Conservation (phyloP, 2,888 invertebrate genomes). For the Drosophila ezoana region DNA sequence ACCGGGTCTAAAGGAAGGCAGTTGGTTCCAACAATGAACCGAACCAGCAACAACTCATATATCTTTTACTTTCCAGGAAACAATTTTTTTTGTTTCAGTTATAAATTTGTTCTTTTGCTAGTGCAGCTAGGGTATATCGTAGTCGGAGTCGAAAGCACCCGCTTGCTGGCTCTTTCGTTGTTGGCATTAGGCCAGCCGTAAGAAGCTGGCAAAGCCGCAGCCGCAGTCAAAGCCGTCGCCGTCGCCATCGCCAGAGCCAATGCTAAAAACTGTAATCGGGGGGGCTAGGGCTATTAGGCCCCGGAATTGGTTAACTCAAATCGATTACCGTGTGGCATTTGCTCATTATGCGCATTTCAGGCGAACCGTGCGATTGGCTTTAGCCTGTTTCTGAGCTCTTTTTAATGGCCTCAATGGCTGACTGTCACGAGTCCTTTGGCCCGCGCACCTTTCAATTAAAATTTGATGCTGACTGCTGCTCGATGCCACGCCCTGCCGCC, state of each 20-base stretch:
- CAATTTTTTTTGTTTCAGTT: too few relatives aligned
- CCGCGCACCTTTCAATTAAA: slow-evolving; percentile 46
- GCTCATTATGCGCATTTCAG: slow-evolving; percentile 41
- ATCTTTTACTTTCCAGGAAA: too few relatives aligned
- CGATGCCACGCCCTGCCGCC: slow-evolving; percentile 11
- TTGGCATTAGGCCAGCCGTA: slow-evolving; percentile 30
- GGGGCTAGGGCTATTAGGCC: slow-evolving; percentile 25
- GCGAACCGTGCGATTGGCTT: slow-evolving; percentile 14
- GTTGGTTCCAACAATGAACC: too few relatives aligned
- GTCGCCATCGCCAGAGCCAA: neutral
- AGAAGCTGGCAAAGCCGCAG: slow-evolving; percentile 14
- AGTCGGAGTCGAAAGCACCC: too few relatives aligned
- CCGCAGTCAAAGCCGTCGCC: slow-evolving; percentile 11
- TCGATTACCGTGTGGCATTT: slow-evolving; percentile 43
- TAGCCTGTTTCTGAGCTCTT: slow-evolving; percentile 31
- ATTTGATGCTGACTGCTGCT: slow-evolving; percentile 17
- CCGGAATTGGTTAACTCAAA: slow-evolving; percentile 47
- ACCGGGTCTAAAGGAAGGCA: too few relatives aligned
- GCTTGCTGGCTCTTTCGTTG: slow-evolving; percentile 1
- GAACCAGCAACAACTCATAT: too few relatives aligned
- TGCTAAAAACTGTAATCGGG: slow-evolving; percentile 18
- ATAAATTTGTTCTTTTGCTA: too few relatives aligned
- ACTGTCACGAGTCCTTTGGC: slow-evolving; percentile 1
- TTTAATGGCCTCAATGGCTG: slow-evolving; percentile 37
- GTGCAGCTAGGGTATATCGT: too few relatives aligned